phyloP scores from a whole-genome alignment of 2,888 invertebrate species.

The Sthenelais limicola region DNA sequence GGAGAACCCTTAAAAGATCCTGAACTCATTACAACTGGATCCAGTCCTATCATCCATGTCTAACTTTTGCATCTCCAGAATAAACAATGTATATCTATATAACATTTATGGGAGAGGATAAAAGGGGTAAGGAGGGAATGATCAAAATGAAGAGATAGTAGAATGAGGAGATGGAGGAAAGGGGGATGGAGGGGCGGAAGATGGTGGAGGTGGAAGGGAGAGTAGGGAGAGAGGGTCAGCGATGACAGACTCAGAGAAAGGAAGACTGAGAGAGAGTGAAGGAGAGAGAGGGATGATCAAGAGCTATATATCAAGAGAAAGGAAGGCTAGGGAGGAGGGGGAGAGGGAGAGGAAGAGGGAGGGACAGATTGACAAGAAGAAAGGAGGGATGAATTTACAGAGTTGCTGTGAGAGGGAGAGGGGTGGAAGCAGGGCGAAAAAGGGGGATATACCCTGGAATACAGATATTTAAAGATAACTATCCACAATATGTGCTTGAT shows the following conservation, averaged over 20 bases:
- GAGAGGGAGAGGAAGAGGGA: constrained; percentile 4
- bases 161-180: too few relatives aligned
- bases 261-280: not conserved
- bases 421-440: not conserved
- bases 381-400: not conserved
- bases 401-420: not conserved
- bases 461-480: too few relatives aligned
- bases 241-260: not conserved
- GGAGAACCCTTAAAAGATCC: too few relatives aligned
- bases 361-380: not conserved
- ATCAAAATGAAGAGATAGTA: not conserved
- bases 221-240: not conserved
- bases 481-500: too few relatives aligned
- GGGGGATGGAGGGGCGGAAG: too few relatives aligned
- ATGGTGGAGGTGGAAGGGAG: too few relatives aligned
- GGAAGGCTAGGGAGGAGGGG: not conserved
- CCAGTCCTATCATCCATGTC: too few relatives aligned
- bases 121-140: not conserved
- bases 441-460: too few relatives aligned
- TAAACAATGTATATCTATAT: too few relatives aligned
- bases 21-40: too few relatives aligned
- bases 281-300: not conserved
- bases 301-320: not conserved
- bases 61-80: too few relatives aligned
- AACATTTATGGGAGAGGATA: not conserved